Percentiles rank a stretch among this genome's conserved stretches.
Evolutionary conservation across 2,113 vertebrate genomes (phyloP).

Genomic region (Amphiprion ocellaris): DNA sequence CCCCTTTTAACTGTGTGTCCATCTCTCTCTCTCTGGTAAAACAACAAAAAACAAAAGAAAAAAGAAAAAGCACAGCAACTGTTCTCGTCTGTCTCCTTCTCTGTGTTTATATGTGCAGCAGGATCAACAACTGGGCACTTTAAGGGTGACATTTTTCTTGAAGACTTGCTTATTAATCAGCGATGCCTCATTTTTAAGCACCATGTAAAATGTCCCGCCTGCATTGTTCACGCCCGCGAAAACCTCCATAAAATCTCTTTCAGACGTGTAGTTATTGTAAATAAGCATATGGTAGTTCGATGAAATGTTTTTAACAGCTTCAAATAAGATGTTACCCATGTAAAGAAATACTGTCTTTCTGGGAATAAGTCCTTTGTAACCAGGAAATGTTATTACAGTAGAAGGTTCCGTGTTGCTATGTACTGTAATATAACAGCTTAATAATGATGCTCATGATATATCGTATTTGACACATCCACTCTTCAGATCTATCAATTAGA

Average conservation of each 20-base stretch:
- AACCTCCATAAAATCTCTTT: constrained; percentile 1
- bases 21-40: constrained; percentile 27
- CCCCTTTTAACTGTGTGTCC: constrained; percentile 54
- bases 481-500: constrained; percentile 60
- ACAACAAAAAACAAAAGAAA: not conserved
- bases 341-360: constrained; percentile 57
- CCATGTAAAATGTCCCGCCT: constrained; percentile 51
- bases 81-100: constrained; percentile 52
- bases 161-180: constrained; percentile 63
- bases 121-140: constrained; percentile 75
- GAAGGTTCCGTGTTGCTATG: constrained; percentile 68
- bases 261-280: constrained; percentile 60
- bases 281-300: constrained; percentile 52
- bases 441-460: constrained; percentile 59
- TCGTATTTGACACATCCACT: constrained; percentile 58
- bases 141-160: constrained; percentile 76
- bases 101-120: constrained; percentile 67
- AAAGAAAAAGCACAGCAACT: constrained; percentile 69
- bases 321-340: constrained; percentile 75
- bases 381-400: constrained; percentile 61
- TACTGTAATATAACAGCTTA: constrained; percentile 70
- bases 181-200: constrained; percentile 49
- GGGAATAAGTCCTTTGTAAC: constrained; percentile 59
- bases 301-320: constrained; percentile 54
- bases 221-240: constrained; percentile 35